A percentile compares a stretch with the other conserved stretches of the same genome.
Evolutionary conservation across 1,140 invertebrate species (phyloP).

Genomic region (Aporrectodea caliginosa): DNA sequence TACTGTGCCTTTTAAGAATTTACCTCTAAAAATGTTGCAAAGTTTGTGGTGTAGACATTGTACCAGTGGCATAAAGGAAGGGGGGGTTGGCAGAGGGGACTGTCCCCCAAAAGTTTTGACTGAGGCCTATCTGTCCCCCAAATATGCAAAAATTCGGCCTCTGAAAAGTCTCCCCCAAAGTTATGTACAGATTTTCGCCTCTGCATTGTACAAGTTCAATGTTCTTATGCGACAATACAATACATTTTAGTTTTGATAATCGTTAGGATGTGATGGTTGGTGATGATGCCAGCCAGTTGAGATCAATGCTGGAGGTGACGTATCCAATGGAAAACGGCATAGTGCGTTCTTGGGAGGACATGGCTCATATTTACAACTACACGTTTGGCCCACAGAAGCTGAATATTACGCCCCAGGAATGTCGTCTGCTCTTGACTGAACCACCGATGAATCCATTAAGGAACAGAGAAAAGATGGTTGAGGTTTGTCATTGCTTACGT

Average conservation of each 20-base stretch:
- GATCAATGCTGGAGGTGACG: constrained; percentile 95
- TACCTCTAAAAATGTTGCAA: too few relatives aligned
- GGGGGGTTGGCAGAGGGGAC: too few relatives aligned
- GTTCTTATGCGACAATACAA: background rate
- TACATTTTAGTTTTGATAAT: too few relatives aligned
- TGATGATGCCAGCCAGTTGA: constrained; percentile 93
- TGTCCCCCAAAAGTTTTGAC: too few relatives aligned
- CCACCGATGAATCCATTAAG: constrained; percentile 98
- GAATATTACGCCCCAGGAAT: constrained; percentile 88
- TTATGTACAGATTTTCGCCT: too few relatives aligned
- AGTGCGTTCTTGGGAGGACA: constrained; percentile 94
- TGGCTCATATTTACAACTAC: constrained; percentile 99
- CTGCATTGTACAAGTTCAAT: background rate
- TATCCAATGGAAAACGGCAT: constrained; percentile 99
- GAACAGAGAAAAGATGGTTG: constrained; percentile 98
- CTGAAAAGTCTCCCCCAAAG: too few relatives aligned
- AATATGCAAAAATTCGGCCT: too few relatives aligned
- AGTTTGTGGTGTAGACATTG: too few relatives aligned
- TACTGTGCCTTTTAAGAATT: too few relatives aligned
- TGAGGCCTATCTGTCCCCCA: too few relatives aligned
- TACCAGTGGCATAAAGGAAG: too few relatives aligned
- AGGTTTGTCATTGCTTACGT: too few relatives aligned
- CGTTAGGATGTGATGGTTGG: constrained; percentile 99
- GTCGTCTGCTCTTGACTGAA: constrained; percentile 95
- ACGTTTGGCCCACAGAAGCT: constrained; percentile 97